Evolutionary conservation across 2,797 vertebrate species (phyloP).

Genomic region (Urophycis tenuis): DNA sequence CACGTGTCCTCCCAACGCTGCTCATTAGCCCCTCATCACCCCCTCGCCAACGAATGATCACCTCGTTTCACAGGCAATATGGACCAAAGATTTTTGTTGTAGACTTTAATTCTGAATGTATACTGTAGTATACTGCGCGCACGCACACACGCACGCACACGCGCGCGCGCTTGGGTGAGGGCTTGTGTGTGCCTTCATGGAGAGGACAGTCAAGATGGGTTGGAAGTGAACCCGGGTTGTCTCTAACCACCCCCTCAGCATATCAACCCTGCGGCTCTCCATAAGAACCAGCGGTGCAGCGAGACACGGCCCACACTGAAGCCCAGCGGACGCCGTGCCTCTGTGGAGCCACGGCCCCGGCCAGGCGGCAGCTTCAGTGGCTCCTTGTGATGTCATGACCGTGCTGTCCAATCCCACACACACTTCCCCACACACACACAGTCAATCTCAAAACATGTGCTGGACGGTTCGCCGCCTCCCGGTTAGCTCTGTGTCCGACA

Average conservation of each 20-base stretch:
- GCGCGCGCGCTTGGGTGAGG: too few relatives aligned
- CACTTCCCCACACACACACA: background rate
- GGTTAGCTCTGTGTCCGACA: background rate
- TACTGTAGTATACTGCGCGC: too few relatives aligned
- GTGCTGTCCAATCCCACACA: background rate
- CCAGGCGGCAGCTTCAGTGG: background rate
- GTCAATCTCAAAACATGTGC: background rate
- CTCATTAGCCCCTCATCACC: too few relatives aligned
- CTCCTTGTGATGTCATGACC: background rate
- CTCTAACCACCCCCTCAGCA: background rate
- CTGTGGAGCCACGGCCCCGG: background rate
- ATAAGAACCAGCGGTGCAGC: background rate
- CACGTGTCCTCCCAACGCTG: too few relatives aligned
- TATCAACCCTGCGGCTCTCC: background rate
- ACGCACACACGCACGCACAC: too few relatives aligned
- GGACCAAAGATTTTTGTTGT: too few relatives aligned
- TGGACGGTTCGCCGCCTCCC: background rate
- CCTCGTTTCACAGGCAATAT: too few relatives aligned
- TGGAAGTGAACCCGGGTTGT: background rate
- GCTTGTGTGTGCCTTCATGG: too few relatives aligned
- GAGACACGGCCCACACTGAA: background rate
- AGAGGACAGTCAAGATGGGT: background rate
- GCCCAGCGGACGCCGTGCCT: background rate
- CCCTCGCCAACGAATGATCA: too few relatives aligned
- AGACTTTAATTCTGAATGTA: too few relatives aligned